These are phyloP conservation scores for Cosmia trapezina DNA, from an alignment of 2,888 invertebrate genomes.

Conservation along the genomic window DNA sequence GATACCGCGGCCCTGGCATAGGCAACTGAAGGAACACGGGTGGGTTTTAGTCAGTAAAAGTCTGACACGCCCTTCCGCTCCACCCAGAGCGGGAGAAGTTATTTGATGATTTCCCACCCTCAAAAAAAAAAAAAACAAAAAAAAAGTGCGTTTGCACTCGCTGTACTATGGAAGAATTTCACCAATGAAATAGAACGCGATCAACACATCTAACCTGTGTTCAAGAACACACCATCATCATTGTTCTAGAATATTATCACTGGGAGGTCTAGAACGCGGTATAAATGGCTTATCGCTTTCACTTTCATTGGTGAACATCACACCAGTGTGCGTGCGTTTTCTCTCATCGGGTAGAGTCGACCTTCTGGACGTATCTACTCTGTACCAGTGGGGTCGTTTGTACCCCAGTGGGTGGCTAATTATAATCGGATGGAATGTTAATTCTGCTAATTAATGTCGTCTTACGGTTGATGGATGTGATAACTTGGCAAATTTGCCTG, in stretches of 20 bases:
- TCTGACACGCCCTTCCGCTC: too few species aligned
- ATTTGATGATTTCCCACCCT: too few species aligned
- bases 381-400: conserved; percentile 19
- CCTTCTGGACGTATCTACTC: conserved; percentile 15
- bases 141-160: too few species aligned
- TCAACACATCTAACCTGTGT: too few species aligned
- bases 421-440: conserved; percentile 70
- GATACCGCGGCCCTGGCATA: too few species aligned
- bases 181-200: too few species aligned
- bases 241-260: background rate
- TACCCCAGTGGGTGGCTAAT: conserved; percentile 56
- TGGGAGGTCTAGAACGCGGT: background rate
- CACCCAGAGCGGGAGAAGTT: too few species aligned
- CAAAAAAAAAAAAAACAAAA: too few species aligned
- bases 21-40: too few species aligned
- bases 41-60: too few species aligned
- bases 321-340: background rate
- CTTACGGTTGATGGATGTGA: conserved; percentile 67
- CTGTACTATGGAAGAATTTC: too few species aligned
- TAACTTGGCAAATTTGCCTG: conserved; percentile 62
- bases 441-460: conserved; percentile 71
- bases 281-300: background rate
- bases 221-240: background rate
- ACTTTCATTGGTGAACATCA: background rate
- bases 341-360: background rate